Evolutionary conservation across 2,888 invertebrate genomes (phyloP).

Genomic region (Capitulum mitella): DNA sequence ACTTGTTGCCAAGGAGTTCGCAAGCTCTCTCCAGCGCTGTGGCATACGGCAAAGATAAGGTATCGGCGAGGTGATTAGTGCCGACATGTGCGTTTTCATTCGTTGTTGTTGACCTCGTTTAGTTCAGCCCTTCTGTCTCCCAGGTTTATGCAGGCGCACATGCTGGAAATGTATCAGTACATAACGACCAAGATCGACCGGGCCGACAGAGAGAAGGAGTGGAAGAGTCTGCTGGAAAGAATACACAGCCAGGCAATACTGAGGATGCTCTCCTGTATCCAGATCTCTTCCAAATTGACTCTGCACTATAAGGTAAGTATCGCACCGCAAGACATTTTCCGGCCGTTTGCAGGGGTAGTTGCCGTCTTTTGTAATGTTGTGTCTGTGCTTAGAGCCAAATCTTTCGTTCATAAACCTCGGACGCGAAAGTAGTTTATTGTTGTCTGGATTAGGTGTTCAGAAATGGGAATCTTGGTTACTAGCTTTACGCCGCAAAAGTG

Average conservation of each 20-base stretch:
- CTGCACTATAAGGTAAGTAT: constrained; percentile 16
- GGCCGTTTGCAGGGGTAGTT: not conserved
- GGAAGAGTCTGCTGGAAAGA: not conserved
- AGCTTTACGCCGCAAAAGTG: no score
- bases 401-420: no score
- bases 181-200: not conserved
- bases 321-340: no score
- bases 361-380: not conserved
- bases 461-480: no score
- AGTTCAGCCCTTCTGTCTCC: not conserved
- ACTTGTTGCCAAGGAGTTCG: not conserved
- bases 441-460: no score
- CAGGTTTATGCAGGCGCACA: constrained; percentile 20
- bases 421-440: no score
- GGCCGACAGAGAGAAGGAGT: not conserved
- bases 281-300: constrained; percentile 13
- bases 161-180: not conserved
- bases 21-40: no score
- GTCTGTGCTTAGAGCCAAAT: not conserved
- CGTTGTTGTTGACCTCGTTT: not conserved
- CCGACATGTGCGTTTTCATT: not conserved
- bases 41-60: no score
- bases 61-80: not conserved
- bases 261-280: not conserved
- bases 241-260: not conserved